These are phyloP conservation scores for Drosophila takahashii DNA, from an alignment of 1,140 invertebrate genomes.

Conservation along the genomic window DNA sequence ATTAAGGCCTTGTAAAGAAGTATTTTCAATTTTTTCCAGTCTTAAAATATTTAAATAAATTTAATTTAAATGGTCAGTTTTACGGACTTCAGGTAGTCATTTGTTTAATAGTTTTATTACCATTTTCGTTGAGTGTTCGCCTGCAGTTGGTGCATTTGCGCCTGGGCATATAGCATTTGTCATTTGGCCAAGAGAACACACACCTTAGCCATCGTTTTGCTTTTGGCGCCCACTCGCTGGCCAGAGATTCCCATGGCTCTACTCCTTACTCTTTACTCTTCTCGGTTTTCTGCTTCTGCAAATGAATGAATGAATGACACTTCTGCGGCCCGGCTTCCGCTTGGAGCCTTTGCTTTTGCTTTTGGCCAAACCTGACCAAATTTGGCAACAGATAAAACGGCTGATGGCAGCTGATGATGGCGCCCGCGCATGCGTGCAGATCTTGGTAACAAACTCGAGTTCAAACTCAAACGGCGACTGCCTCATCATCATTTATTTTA, in stretches of 20 bases:
- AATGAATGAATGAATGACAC: constrained; percentile 62
- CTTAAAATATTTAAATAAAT: background rate
- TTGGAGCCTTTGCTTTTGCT: constrained; percentile 36
- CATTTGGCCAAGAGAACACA: constrained; percentile 45
- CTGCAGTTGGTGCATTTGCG: constrained; percentile 21
- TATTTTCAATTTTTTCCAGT: background rate
- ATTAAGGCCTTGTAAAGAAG: too few species aligned
- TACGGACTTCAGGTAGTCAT: background rate
- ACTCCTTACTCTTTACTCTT: constrained; percentile 16
- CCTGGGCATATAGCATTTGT: constrained; percentile 23
- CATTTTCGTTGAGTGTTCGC: constrained; percentile 2
- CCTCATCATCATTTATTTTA: constrained; percentile 78
- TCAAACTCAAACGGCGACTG: constrained; percentile 18
- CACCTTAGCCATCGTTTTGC: constrained; percentile 44
- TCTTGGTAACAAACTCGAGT: constrained; percentile 14
- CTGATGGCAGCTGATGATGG: constrained; percentile 77
- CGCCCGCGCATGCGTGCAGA: constrained; percentile 76
- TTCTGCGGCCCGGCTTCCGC: constrained; percentile 60
- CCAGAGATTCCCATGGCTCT: constrained; percentile 70
- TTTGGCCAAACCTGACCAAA: constrained; percentile 68
- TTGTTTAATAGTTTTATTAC: background rate
- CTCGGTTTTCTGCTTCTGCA: constrained; percentile 1
- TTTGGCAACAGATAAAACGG: constrained; percentile 67
- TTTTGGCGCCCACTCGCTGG: constrained; percentile 70
- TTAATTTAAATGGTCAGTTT: background rate